A percentile compares a stretch with the other conserved stretches of the same genome.
These are phyloP conservation scores for Brachionus koreanus DNA, from an alignment of 1,140 invertebrate genomes.

Conservation along the genomic window DNA sequence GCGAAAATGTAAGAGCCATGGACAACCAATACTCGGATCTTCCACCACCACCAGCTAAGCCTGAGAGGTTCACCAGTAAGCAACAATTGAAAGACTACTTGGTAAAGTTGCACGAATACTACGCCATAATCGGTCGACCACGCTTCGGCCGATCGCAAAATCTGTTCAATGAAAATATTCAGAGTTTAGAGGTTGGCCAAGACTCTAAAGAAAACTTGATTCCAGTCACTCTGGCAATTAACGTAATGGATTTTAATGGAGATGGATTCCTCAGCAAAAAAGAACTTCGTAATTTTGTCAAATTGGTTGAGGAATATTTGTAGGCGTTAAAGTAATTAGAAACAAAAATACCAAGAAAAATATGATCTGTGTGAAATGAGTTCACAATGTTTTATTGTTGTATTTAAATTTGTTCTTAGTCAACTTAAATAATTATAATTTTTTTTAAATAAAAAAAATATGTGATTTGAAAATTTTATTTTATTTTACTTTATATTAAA, in stretches of 20 bases:
- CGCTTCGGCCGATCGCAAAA: conserved; percentile 38
- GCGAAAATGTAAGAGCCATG: background rate
- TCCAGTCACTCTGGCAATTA: background rate
- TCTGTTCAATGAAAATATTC: conserved; percentile 11
- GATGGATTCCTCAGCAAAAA: conserved; percentile 21
- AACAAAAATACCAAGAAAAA: background rate
- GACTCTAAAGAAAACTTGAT: background rate
- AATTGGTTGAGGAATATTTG: background rate
- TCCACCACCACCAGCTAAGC: conserved; percentile 41
- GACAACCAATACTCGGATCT: conserved; percentile 41
- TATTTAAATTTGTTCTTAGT: background rate
- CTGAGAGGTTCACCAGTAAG: conserved; percentile 34
- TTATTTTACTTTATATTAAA: background rate
- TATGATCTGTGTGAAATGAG: background rate
- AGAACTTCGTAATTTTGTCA: conserved; percentile 14
- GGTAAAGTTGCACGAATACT: conserved; percentile 42
- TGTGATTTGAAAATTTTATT: background rate
- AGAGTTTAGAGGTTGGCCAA: background rate
- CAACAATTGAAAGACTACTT: conserved; percentile 42
- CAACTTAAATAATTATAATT: background rate
- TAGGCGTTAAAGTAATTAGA: background rate
- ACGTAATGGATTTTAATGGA: conserved; percentile 19
- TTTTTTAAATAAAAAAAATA: background rate
- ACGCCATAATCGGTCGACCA: conserved; percentile 43
- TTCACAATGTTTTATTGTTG: background rate